Base-by-base conservation (phyloP, 2,797 vertebrate genomes). In the Distichodus sexfasciatus region DNA sequence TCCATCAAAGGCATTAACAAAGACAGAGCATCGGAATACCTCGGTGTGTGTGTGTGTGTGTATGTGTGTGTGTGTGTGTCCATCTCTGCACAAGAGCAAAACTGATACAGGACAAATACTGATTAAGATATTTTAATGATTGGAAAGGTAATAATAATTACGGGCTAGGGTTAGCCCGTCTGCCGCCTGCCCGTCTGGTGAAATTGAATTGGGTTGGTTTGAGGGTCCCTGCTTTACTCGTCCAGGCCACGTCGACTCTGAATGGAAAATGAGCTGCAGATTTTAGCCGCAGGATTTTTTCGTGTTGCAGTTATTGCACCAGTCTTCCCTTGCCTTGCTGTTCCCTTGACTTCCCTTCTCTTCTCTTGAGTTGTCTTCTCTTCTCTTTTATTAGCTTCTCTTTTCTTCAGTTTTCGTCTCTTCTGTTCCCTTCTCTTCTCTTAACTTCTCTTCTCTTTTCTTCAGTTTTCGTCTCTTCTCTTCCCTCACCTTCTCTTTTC, bases 1-100 rank as follows among this genome's bases (percentile, higher is more conserved):
- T 76, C 66, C 29, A 78, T 75, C 75, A 71, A 68, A 67, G 62
- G 54, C 40, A 17, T 75, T 71, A 67, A 71, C 54, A 69, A 43
- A 76, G 67, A 76, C 50, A 67, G 44, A 68, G 41, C 46, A 46
- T 71, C 48, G 51, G 55, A 64, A 58, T 65, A 67, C 43, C 31
- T 62, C 29, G 29, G 41, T 62, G 41, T 61, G 68, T 67, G 68
- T 14, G 15, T 4, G 26, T 9, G 6, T 28, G 14, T 44, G 12
- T 51, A 29, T 40, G 33, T 59, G 33, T 36, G 33, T 33, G 57
- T 24, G 33, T 35, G 19, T 15, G 48, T 17, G 23, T 26, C 28
- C 7, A n/a, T n/a, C n/a, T n/a, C n/a, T n/a, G n/a, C n/a, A n/a
- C n/a, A n/a, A n/a, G n/a, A n/a, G n/a, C n/a, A n/a, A n/a, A n/a